Base-by-base conservation (phyloP, 2,113 vertebrate species). In the Barbus barbus region DNA sequence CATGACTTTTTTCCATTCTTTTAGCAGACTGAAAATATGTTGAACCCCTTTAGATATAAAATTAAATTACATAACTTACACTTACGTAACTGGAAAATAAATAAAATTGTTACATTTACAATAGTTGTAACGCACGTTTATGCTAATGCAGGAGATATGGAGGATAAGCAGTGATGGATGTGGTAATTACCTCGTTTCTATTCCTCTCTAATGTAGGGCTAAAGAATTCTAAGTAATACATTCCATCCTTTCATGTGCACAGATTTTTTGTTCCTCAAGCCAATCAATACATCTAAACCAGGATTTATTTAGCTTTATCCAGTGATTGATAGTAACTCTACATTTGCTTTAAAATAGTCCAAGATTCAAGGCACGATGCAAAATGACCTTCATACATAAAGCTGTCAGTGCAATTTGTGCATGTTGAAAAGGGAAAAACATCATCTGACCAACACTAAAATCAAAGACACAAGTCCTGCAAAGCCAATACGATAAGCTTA, bases 241-340 rank as follows among this genome's bases (percentile, higher is more conserved):
- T 81, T 80, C 51, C 61, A 67, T 72, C 85, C 65, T 80, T 87
- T 84, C 85, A 84, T 74, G 71, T 73, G 85, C 74, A 88, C 83
- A 63, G 65, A 85, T 89, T 90, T 91, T 46, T 53, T 88, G 83
- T 89, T 90, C 82, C 84, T 44, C 58, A 78, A 44, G 65, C 67
- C 88, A 77, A 84, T 88, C 78, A 53, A 84, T 86, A 89, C 46
- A 90, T 86, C 86, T 89, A 72, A 83, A 90, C 88, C 89, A 87
- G 44, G 84, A 75, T 89, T 91, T 88, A 86, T 85, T 88, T 83
- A 84, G 83, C 69, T 76, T 8, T 18, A 88, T 85, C 87, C 80
- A 86, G 84, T 90, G 81, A 82, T 84, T 84, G 80, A 79, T 67
- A 26, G 31, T 16, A 56, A 24, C 31, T 80, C 82, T 53, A 67